Conservation (phyloP, 2,113 vertebrate species). For the Cichladusa arquata region DNA sequence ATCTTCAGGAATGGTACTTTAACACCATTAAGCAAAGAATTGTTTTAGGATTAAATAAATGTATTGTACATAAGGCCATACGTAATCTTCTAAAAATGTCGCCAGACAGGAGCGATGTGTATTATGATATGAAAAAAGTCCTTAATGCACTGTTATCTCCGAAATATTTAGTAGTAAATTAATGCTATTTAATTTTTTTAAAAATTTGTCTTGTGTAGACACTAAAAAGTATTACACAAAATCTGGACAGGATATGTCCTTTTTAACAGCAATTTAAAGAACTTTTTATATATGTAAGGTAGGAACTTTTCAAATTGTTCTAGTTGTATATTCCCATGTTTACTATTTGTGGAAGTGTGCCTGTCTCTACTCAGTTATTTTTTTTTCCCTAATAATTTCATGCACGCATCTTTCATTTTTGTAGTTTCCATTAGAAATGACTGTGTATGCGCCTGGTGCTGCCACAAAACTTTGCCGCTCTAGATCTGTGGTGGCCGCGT, state of each 20-base stretch:
- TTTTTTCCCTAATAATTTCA: conserved; percentile 48
- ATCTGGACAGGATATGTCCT: conserved; percentile 76
- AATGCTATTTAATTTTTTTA: conserved; percentile 92
- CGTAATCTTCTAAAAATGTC: conserved; percentile 78
- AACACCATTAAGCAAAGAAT: conserved; percentile 68
- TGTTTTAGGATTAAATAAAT: conserved; percentile 75
- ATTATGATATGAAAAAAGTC: conserved; percentile 80
- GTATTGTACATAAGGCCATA: conserved; percentile 86
- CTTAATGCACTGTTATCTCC: conserved; percentile 91
- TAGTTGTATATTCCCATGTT: conserved; percentile 75
- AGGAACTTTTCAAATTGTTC: conserved; percentile 73
- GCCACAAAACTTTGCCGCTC: not conserved
- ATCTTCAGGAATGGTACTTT: conserved; percentile 74
- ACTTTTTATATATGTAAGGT: conserved; percentile 80
- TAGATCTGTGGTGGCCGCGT: not conserved
- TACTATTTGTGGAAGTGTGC: conserved; percentile 75
- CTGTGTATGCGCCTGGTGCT: conserved; percentile 61
- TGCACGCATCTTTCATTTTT: conserved; percentile 70
- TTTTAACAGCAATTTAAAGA: conserved; percentile 80
- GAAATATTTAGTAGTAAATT: conserved; percentile 91
- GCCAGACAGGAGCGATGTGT: conserved; percentile 73
- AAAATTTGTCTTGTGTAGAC: conserved; percentile 87
- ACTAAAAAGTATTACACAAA: conserved; percentile 87
- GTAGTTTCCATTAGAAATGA: conserved; percentile 62
- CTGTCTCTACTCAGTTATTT: conserved; percentile 57